phyloP scores from a whole-genome alignment of 2,797 vertebrate species.

The Rhodeus uyekii region DNA sequence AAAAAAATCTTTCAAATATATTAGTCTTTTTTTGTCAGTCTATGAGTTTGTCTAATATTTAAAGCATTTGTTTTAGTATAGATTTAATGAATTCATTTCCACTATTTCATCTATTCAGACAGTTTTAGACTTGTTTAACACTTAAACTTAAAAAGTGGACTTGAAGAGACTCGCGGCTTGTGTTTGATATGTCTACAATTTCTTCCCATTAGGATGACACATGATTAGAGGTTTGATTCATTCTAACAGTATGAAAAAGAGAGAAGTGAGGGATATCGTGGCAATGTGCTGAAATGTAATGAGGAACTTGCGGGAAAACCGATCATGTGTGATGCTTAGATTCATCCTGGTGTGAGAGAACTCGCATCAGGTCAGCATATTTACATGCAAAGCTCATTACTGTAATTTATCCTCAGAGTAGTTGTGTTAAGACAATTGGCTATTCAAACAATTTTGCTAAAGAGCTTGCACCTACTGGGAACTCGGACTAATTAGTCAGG shows the following conservation, averaged over 20 bases:
- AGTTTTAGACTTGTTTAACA: not conserved
- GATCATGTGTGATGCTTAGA: conserved; percentile 26
- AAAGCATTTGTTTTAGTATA: not conserved
- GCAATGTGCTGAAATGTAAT: conserved; percentile 48
- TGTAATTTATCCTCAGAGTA: not conserved
- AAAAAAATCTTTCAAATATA: conserved; percentile 58
- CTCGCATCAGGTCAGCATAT: not conserved
- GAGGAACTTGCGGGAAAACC: conserved; percentile 23
- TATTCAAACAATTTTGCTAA: not conserved
- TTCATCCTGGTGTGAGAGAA: not conserved
- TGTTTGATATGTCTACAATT: not conserved
- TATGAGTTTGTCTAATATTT: not conserved
- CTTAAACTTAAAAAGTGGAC: not conserved
- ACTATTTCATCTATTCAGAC: not conserved
- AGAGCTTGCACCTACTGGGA: not conserved
- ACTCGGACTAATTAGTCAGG: not conserved
- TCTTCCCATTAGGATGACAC: not conserved
- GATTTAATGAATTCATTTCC: not conserved
- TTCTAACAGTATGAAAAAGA: conserved; percentile 36
- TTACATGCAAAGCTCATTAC: not conserved
- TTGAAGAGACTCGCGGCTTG: not conserved
- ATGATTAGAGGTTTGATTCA: not conserved
- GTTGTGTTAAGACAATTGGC: not conserved
- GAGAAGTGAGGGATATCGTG: conserved; percentile 35
- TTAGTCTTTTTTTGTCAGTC: not conserved